phyloP scores from a whole-genome alignment of 2,888 invertebrate genomes.

The Notocelia uddmanniana region DNA sequence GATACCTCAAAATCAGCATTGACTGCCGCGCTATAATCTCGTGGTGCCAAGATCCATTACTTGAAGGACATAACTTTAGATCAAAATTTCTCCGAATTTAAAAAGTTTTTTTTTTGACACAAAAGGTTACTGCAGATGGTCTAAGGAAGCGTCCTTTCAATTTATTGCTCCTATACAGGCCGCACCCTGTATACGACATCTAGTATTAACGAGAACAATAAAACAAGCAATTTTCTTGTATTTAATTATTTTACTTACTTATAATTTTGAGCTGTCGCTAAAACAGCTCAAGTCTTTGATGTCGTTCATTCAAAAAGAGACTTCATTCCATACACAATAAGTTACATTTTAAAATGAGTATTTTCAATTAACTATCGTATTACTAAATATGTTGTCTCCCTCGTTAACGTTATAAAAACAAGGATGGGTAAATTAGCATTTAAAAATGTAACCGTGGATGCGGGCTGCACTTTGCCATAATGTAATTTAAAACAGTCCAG shows the following conservation, averaged over 20 bases:
- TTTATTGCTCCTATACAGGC: too few species aligned
- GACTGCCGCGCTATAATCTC: too few species aligned
- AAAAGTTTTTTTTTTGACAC: too few species aligned
- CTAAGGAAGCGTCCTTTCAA: too few species aligned
- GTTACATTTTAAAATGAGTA: neutral
- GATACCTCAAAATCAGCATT: too few species aligned
- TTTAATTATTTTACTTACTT: neutral
- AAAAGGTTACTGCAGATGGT: too few species aligned
- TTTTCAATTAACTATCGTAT: neutral
- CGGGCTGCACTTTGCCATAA: slow-evolving; percentile 21
- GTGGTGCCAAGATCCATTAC: too few species aligned
- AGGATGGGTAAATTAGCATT: neutral
- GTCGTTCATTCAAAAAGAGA: neutral
- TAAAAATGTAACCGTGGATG: slow-evolving; percentile 3
- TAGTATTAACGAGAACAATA: neutral
- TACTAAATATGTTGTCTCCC: neutral
- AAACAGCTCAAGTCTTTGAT: neutral
- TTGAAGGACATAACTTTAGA: too few species aligned
- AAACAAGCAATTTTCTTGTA: neutral
- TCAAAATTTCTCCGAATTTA: too few species aligned
- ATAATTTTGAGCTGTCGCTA: neutral
- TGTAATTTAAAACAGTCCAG: slow-evolving; percentile 13
- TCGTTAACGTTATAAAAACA: neutral
- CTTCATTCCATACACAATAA: neutral
- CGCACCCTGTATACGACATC: neutral